phyloP scores from a whole-genome alignment of 2,797 vertebrate genomes.

The Atherinosoma microstoma region DNA sequence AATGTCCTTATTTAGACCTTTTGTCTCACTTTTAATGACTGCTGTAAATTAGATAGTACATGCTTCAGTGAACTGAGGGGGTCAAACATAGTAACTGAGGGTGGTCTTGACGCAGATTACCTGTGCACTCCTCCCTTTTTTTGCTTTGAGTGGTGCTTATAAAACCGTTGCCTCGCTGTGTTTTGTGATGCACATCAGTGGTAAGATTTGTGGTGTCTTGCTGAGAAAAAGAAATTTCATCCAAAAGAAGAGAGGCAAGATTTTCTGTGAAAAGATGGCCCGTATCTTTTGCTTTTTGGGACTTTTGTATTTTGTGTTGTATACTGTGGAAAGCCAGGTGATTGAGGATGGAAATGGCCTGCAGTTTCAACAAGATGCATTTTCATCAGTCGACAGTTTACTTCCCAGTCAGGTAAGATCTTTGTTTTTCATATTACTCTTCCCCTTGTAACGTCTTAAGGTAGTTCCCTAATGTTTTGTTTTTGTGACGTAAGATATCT shows the following conservation, averaged over 20 bases:
- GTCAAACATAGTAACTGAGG: constrained; percentile 30
- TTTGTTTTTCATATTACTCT: neutral
- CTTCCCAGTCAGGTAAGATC: constrained; percentile 55
- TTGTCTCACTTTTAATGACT: constrained; percentile 41
- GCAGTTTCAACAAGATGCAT: constrained; percentile 32
- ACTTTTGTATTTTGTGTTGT: constrained; percentile 50
- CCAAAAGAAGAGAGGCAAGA: neutral
- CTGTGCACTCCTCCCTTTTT: constrained; percentile 33
- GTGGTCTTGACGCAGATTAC: constrained; percentile 32
- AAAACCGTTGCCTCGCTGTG: constrained; percentile 29
- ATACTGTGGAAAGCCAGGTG: constrained; percentile 11
- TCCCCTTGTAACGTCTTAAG: neutral
- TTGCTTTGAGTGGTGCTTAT: constrained; percentile 42
- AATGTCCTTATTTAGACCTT: constrained; percentile 44
- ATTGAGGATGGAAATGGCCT: constrained; percentile 2
- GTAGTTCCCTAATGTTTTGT: neutral
- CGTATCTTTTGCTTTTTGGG: constrained; percentile 38
- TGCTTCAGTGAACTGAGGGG: constrained; percentile 48
- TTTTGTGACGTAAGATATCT: neutral
- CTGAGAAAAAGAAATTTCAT: neutral
- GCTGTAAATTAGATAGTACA: constrained; percentile 57
- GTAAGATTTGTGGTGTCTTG: neutral
- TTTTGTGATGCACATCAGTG: constrained; percentile 11
- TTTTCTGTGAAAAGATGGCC: constrained; percentile 39
- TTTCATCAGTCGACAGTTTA: constrained; percentile 18